A percentile compares a stretch with the other conserved stretches of the same genome.
Evolutionary conservation across 2,797 vertebrate species (phyloP).

Genomic region (Australoheros facetus): DNA sequence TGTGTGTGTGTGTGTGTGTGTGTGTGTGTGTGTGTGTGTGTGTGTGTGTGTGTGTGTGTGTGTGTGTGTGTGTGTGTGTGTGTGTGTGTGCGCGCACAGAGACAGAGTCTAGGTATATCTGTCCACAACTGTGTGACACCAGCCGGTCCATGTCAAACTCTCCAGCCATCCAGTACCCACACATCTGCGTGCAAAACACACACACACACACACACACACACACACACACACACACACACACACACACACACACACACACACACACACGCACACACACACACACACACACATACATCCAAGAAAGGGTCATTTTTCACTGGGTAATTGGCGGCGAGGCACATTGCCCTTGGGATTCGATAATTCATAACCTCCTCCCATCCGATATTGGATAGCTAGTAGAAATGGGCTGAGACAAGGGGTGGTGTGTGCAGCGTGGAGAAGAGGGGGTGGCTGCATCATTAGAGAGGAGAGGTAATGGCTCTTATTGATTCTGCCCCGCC

Average conservation of each 20-base stretch:
- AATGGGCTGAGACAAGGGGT: constrained; percentile 77
- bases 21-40: background rate
- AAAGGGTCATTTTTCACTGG: constrained; percentile 79
- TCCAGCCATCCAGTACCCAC: constrained; percentile 34
- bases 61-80: background rate
- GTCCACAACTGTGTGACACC: constrained; percentile 53
- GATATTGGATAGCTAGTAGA: constrained; percentile 79
- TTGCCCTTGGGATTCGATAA: constrained; percentile 84
- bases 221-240: too few relatives aligned
- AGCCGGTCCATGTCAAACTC: constrained; percentile 62
- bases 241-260: too few relatives aligned
- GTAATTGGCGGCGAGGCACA: constrained; percentile 79
- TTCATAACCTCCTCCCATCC: constrained; percentile 84
- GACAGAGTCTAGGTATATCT: constrained; percentile 29
- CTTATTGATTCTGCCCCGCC: constrained; percentile 81
- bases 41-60: background rate
- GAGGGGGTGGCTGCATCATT: constrained; percentile 73
- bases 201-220: constrained; percentile 48
- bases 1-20: background rate
- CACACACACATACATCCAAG: constrained; percentile 46
- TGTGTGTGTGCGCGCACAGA: constrained; percentile 7
- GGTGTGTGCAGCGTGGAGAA: constrained; percentile 38
- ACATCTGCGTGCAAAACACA: constrained; percentile 31
- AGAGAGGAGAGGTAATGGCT: constrained; percentile 82
- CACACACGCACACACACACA: constrained; percentile 43